These are phyloP conservation scores for Pseudocheirus occidentalis DNA, from an alignment of 2,797 vertebrate genomes.

Conservation along the genomic window DNA sequence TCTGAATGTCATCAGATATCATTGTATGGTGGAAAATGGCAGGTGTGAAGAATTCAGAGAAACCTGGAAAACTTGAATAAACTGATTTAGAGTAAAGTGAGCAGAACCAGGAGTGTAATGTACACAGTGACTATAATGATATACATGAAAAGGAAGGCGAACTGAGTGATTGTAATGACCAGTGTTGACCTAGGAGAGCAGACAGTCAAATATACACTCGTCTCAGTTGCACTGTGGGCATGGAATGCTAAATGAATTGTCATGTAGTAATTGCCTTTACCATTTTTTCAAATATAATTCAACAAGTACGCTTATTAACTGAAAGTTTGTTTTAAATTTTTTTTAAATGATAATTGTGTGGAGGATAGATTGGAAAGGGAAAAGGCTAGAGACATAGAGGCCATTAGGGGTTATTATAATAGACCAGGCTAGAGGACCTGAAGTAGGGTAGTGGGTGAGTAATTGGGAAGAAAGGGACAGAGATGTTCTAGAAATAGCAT, in stretches of 20 bases:
- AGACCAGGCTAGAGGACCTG: background rate
- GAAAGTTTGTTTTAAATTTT: background rate
- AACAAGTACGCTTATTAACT: background rate
- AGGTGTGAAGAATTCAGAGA: background rate
- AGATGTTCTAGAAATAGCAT: background rate
- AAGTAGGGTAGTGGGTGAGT: background rate
- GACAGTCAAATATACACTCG: background rate
- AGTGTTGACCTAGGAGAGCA: background rate
- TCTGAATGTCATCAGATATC: background rate
- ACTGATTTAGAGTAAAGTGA: background rate
- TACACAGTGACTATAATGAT: background rate
- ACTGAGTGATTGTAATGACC: background rate
- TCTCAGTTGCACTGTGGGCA: background rate
- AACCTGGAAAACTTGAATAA: background rate
- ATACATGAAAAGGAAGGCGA: background rate
- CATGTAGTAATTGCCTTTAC: background rate
- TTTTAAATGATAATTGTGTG: background rate
- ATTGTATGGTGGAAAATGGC: background rate
- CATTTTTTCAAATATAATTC: background rate
- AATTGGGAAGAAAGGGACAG: background rate
- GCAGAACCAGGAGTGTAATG: background rate
- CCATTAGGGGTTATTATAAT: background rate
- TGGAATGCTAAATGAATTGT: background rate
- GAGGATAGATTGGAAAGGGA: background rate
- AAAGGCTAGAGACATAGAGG: background rate